Percentiles rank a stretch among this genome's conserved stretches.
Conservation (phyloP, 2,113 vertebrate genomes). For the Menura novaehollandiae region DNA sequence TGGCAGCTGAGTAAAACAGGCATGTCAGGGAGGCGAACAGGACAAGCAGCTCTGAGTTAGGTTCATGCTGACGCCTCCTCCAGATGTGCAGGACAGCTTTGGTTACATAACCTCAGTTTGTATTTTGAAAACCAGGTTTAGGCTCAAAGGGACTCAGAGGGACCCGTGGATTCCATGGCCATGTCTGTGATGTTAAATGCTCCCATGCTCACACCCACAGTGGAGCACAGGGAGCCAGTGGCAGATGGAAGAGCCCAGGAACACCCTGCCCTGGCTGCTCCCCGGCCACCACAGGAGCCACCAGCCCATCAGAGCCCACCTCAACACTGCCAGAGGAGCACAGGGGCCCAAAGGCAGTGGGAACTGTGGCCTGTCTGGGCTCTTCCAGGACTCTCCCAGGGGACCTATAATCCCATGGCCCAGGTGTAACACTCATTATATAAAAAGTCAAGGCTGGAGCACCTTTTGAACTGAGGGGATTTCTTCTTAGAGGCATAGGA, state of each 20-base stretch:
- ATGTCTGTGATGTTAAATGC: background rate
- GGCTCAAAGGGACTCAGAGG: background rate
- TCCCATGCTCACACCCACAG: accelerated
- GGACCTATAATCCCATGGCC: too few relatives aligned
- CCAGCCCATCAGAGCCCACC: background rate
- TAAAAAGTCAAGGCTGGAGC: background rate
- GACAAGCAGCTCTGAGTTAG: background rate
- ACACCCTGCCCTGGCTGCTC: background rate
- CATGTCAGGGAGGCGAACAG: background rate
- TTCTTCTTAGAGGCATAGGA: background rate
- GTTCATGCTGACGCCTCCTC: background rate
- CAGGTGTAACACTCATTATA: accelerated
- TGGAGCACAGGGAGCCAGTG: background rate
- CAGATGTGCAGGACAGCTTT: background rate
- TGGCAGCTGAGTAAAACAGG: background rate
- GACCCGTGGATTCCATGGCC: accelerated
- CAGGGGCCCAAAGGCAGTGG: background rate
- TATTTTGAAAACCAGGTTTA: background rate
- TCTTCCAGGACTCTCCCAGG: background rate
- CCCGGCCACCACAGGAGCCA: background rate
- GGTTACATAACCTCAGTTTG: background rate
- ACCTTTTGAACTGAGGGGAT: background rate
- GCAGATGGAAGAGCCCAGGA: background rate
- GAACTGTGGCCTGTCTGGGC: background rate
- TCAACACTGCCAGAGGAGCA: accelerated